Evolutionary conservation across 2,797 vertebrate species (phyloP).

Genomic region (Esox lucius): DNA sequence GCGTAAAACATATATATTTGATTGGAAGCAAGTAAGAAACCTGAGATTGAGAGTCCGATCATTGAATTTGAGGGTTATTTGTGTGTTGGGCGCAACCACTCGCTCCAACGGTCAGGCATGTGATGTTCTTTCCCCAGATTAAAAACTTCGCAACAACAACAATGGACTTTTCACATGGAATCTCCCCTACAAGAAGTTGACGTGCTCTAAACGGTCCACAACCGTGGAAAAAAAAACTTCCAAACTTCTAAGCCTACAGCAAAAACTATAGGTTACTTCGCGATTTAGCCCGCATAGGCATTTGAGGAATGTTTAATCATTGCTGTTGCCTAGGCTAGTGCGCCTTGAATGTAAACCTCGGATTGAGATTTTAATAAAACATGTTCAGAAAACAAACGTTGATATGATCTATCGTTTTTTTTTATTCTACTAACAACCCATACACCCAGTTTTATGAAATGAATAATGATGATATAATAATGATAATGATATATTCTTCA

Average conservation of each 20-base stretch:
- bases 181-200: constrained; percentile 53
- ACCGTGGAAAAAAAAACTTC: constrained; percentile 16
- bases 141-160: constrained; percentile 74
- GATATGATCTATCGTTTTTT: not conserved
- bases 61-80: constrained; percentile 38
- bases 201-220: constrained; percentile 38
- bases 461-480: too few species aligned
- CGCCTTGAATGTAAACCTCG: not conserved
- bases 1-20: constrained; percentile 9
- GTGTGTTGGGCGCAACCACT: constrained; percentile 28
- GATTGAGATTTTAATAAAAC: not conserved
- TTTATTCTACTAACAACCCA: not conserved
- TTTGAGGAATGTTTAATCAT: constrained; percentile 1
- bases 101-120: constrained; percentile 62
- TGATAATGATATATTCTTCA: too few species aligned
- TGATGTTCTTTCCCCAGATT: constrained; percentile 75
- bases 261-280: not conserved
- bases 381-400: not conserved
- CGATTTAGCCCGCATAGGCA: not conserved
- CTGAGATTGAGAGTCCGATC: constrained; percentile 20
- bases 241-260: not conserved
- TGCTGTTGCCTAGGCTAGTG: not conserved
- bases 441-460: too few species aligned
- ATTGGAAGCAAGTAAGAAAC: not conserved
- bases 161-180: constrained; percentile 69